A percentile compares a stretch with the other conserved stretches of the same genome.
These are phyloP conservation scores for Pelagia noctiluca DNA, from an alignment of 30 jellyfish, hydroid and myxozoan genomes.

Conservation along the genomic window DNA sequence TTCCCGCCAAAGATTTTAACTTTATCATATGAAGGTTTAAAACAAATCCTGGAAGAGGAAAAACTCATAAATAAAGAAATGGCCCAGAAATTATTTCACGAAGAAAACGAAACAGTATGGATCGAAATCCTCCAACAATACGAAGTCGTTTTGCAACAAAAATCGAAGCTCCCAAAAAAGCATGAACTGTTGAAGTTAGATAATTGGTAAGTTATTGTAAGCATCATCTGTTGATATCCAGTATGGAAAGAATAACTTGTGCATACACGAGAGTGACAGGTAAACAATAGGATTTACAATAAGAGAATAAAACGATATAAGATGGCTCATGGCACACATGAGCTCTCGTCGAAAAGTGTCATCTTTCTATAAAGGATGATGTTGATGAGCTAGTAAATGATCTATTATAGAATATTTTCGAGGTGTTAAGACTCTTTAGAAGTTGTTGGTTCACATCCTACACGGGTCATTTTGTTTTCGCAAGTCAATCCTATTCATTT, in stretches of 20 bases:
- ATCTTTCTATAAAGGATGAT: background rate
- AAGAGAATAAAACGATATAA: too few relatives aligned
- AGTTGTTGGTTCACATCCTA: too few relatives aligned
- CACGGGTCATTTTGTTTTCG: too few relatives aligned
- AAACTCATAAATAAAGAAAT: conserved; percentile 4
- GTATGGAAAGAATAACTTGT: background rate
- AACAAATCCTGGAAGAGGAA: too few relatives aligned
- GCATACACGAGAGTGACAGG: background rate
- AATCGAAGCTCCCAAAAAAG: conserved; percentile 67
- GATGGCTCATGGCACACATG: too few relatives aligned
- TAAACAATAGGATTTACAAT: too few relatives aligned
- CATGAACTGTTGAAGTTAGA: conserved; percentile 65
- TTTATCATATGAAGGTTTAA: too few relatives aligned
- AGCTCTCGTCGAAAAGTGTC: too few relatives aligned
- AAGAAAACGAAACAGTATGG: conserved; percentile 68
- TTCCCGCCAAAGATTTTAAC: conserved; percentile 16
- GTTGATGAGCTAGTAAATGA: too few relatives aligned
- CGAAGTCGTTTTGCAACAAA: conserved; percentile 48
- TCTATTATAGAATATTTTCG: too few relatives aligned
- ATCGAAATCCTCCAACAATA: conserved; percentile 30
- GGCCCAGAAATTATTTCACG: conserved; percentile 60
- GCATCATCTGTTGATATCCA: background rate
- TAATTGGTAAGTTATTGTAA: conserved; percentile 59
- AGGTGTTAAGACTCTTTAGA: too few relatives aligned
- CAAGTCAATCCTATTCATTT: too few relatives aligned